Percentiles rank a stretch among this genome's conserved stretches.
phyloP scores from a whole-genome alignment of 2,888 invertebrate genomes.

The Omphaloscelis lunosa region DNA sequence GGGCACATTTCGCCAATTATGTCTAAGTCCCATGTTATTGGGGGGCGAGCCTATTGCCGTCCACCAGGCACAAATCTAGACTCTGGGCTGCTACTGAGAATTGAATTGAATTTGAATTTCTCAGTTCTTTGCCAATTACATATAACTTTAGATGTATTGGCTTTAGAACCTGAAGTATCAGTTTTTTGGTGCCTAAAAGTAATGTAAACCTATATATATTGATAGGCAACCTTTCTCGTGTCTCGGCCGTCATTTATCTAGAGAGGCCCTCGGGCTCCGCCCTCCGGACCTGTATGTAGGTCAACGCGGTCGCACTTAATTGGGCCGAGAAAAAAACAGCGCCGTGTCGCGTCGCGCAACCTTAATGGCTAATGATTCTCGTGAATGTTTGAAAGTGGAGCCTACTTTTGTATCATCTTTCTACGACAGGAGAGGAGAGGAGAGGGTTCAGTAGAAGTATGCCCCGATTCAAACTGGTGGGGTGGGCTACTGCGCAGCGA shows the following conservation, averaged over 20 bases:
- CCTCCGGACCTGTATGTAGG: constrained; percentile 68
- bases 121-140: background rate
- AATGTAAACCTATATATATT: constrained; percentile 28
- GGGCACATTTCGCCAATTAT: too few relatives aligned
- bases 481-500: too few relatives aligned
- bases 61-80: too few relatives aligned
- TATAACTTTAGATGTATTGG: background rate
- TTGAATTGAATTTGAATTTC: too few relatives aligned
- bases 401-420: constrained; percentile 2
- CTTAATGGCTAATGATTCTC: constrained; percentile 54
- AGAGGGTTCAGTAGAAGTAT: background rate
- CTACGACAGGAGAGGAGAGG: background rate
- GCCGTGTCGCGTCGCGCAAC: background rate
- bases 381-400: constrained; percentile 33
- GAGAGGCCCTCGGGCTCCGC: constrained; percentile 43
- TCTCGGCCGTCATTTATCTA: constrained; percentile 64
- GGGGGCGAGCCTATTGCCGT: too few relatives aligned
- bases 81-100: too few relatives aligned
- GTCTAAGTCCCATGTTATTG: too few relatives aligned
- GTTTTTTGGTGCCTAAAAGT: background rate
- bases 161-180: background rate
- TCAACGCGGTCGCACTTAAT: constrained; percentile 72
- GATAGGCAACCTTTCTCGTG: constrained; percentile 37
- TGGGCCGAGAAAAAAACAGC: constrained; percentile 62
- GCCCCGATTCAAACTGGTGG: too few relatives aligned